Conservation (phyloP, 2,888 invertebrate species). For the Leptinotarsa peninsularis region DNA sequence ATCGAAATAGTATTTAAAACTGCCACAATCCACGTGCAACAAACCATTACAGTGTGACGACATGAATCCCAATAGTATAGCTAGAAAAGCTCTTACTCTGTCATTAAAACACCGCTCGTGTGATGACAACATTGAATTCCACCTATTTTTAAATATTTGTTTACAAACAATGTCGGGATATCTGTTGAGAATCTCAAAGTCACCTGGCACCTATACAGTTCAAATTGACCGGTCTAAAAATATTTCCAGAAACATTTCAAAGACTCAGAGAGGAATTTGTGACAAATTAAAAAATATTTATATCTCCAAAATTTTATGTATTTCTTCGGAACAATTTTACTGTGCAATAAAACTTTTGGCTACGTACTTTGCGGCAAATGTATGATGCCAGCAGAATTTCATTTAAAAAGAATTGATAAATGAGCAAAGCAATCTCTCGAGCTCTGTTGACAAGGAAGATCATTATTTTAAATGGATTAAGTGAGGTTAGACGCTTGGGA, state of each 20-base stretch:
- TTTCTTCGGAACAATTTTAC: background rate
- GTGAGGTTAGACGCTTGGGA: background rate
- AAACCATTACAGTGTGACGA: background rate
- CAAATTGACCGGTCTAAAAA: slow-evolving; percentile 3
- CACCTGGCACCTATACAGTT: slow-evolving; percentile 22
- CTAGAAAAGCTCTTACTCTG: slow-evolving; percentile 7
- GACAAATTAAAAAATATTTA: slow-evolving; percentile 7
- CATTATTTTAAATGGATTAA: slow-evolving; percentile 4
- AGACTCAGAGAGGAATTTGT: background rate
- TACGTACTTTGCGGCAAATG: slow-evolving; percentile 6
- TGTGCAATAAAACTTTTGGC: slow-evolving; percentile 7
- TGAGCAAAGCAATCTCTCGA: background rate
- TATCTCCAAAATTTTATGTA: background rate
- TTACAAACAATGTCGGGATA: slow-evolving; percentile 26
- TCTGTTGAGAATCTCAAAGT: slow-evolving; percentile 2
- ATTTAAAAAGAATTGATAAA: slow-evolving; percentile 8
- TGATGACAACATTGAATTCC: slow-evolving; percentile 6
- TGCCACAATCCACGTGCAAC: slow-evolving; percentile 14
- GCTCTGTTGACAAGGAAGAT: slow-evolving; percentile 2
- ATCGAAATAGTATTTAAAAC: slow-evolving; percentile 13
- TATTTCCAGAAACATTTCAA: background rate
- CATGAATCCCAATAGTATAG: slow-evolving; percentile 15
- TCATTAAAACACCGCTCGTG: slow-evolving; percentile 9
- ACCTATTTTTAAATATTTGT: slow-evolving; percentile 27
- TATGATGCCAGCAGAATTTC: background rate